Evolutionary conservation across 2,888 invertebrate species (phyloP).

Genomic region (Shargacucullia verbasci): DNA sequence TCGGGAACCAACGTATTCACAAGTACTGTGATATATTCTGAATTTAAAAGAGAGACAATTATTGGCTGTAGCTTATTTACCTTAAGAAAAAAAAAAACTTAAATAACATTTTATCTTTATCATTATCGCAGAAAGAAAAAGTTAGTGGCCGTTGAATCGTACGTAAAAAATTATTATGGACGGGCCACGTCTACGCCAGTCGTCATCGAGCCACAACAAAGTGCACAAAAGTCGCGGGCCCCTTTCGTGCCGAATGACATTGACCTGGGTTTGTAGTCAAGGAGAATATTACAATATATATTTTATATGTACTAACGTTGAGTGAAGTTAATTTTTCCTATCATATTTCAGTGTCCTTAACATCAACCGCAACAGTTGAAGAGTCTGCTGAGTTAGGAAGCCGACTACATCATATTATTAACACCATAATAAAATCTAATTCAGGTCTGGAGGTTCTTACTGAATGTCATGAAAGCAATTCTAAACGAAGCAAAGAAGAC

Average conservation of each 20-base stretch:
- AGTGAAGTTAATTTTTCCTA: constrained; percentile 10
- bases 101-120: too few relatives aligned
- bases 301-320: neutral
- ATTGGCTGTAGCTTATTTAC: too few relatives aligned
- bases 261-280: constrained; percentile 62
- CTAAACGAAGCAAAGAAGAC: constrained; percentile 45
- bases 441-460: constrained; percentile 56
- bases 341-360: constrained; percentile 62
- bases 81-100: too few relatives aligned
- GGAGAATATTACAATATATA: neutral
- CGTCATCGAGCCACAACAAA: constrained; percentile 38
- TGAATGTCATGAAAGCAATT: constrained; percentile 60
- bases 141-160: constrained; percentile 75
- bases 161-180: constrained; percentile 72
- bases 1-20: too few relatives aligned
- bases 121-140: constrained; percentile 64
- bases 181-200: constrained; percentile 37
- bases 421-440: constrained; percentile 60
- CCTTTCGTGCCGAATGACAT: constrained; percentile 72
- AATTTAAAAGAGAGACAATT: too few relatives aligned
- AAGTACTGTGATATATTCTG: too few relatives aligned
- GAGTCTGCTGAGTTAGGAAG: constrained; percentile 68
- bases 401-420: constrained; percentile 70
- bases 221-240: constrained; percentile 63
- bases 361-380: constrained; percentile 62